phyloP scores from a whole-genome alignment of 2,888 invertebrate genomes.

The Nomada flava region DNA sequence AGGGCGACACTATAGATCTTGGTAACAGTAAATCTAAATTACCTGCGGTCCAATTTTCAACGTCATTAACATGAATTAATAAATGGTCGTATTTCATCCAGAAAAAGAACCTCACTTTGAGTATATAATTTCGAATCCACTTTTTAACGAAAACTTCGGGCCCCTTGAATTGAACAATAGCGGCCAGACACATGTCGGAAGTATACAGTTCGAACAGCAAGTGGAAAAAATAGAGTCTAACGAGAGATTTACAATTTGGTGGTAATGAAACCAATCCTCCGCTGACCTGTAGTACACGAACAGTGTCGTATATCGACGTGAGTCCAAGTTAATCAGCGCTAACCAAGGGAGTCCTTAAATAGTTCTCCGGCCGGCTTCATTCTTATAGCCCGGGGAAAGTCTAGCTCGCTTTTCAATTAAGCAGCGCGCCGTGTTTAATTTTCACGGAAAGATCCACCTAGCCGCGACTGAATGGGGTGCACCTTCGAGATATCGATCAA shows the following conservation, averaged over 20 bases:
- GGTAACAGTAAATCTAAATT: background rate
- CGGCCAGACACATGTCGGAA: no score
- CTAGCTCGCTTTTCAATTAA: conserved; percentile 67
- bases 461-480: conserved; percentile 49
- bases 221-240: no score
- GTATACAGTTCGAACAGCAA: no score
- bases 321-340: conserved; percentile 54
- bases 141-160: no score
- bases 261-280: background rate
- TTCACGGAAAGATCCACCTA: conserved; percentile 61
- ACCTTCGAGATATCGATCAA: conserved; percentile 61
- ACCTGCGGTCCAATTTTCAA: background rate
- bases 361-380: conserved; percentile 35
- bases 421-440: conserved; percentile 67
- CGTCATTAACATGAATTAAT: no score
- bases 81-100: no score
- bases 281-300: conserved; percentile 8
- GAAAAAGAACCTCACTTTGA: background rate
- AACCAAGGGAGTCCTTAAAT: conserved; percentile 61
- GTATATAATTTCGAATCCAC: no score
- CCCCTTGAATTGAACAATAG: no score
- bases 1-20: background rate
- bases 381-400: conserved; percentile 28
- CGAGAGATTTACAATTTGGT: background rate
- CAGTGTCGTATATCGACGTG: conserved; percentile 33